Conservation (phyloP, 2,113 vertebrate species). For the Oncorhynchus mykiss region DNA sequence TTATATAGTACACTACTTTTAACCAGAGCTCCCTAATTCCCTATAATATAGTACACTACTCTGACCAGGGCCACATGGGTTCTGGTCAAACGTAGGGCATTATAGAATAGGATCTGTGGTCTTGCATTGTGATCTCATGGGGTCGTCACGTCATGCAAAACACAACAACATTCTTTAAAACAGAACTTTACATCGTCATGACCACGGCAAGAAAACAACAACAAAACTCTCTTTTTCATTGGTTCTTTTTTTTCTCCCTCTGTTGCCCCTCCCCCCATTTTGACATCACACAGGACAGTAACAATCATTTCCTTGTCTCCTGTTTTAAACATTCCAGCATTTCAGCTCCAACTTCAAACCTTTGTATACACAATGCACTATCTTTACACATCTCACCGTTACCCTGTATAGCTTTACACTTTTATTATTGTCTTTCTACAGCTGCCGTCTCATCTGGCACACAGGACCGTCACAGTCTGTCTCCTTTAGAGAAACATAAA, state of each 20-base stretch:
- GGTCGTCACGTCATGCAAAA: conserved; percentile 60
- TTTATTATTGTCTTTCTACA: neutral
- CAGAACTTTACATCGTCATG: conserved; percentile 46
- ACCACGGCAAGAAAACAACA: conserved; percentile 39
- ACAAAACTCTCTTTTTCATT: conserved; percentile 1
- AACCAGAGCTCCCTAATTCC: no score
- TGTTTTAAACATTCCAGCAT: conserved; percentile 33
- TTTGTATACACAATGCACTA: conserved; percentile 13
- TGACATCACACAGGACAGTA: neutral
- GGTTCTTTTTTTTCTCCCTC: conserved; percentile 2
- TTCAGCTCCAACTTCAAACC: conserved; percentile 22
- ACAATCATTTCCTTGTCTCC: conserved; percentile 18
- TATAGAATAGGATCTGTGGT: conserved; percentile 15
- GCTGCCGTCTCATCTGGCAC: conserved; percentile 35
- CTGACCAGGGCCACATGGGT: no score
- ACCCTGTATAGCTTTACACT: neutral
- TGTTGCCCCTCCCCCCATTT: neutral
- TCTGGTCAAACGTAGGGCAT: no score
- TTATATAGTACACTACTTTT: no score
- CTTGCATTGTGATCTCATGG: conserved; percentile 44
- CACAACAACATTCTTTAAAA: conserved; percentile 45
- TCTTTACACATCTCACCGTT: neutral
- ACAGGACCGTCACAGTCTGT: conserved; percentile 16
- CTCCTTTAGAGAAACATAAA: conserved; percentile 45
- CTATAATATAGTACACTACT: no score